Evolutionary conservation across 2,888 invertebrate genomes (phyloP), one percentile per base, ranked within the genome.

Genomic region (Cerceris ruficornis): DNA sequence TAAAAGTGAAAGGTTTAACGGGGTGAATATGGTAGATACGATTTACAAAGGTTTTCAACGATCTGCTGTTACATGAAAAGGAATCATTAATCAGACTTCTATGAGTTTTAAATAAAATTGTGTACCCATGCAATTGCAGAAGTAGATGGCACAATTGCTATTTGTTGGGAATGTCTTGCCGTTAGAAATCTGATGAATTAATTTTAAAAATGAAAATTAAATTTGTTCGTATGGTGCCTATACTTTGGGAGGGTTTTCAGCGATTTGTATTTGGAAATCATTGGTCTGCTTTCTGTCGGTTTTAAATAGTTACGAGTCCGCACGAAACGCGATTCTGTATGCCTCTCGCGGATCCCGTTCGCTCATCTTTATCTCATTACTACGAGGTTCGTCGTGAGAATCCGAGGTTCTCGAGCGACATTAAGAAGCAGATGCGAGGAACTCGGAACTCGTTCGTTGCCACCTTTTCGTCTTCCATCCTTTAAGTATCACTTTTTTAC

Each of bases 31-130:
- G 28, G 28, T 28, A 28, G 28, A 28, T 28, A 28, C 28, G 28
- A 2, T 28, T 28, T 28, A 4, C 28, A 4, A 28, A 28, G 28
- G 28, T 28, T 28, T 28, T 28, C 28, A 28, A 28, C 28, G 28
- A 28, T 28, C 28, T 28, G 28, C 4, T 11, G 52, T 65, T 43
- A 57, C 9, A 46, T 66, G 73, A 69, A 76, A 72, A 78, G 55
- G 71, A 50, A 59, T 71, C 69, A 81, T 77, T 74, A 73, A 75
- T 69, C 69, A 70, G 28, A 61, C 69, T 73, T 80, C 78, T 75
- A 78, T 84, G 66, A 66, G 61, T 73, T 79, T 80, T 76, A 77
- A 77, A 83, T 83, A 83, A 78, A 77, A 75, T 81, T 71, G 69
- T 74, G 73, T 67, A 54, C 54, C 61, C 55, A 65, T 71, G 55